Evolutionary conservation across 35 echinoderm and acorn worm genomes (phyloP).

Genomic region (Lytechinus pictus): DNA sequence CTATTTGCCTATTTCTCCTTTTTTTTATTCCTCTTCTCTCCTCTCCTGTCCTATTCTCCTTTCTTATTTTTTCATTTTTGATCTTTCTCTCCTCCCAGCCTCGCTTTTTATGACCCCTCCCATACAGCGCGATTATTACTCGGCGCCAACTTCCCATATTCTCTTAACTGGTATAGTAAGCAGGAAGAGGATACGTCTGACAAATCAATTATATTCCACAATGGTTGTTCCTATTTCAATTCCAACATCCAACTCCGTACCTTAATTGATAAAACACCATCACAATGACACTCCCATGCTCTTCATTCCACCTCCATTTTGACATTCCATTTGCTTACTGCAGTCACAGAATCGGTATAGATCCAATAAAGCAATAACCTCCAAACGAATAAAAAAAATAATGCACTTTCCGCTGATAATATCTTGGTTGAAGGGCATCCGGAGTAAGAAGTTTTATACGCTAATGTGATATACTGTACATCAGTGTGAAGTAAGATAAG

Average conservation of each 20-base stretch:
- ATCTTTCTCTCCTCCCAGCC: neutral
- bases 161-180: neutral
- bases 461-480: no score
- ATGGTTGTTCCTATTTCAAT: neutral
- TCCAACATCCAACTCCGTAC: neutral
- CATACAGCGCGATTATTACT: neutral
- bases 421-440: neutral
- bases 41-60: no score
- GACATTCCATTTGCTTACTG: neutral
- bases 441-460: neutral
- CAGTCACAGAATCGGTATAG: neutral
- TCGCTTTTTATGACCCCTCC: neutral
- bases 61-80: no score
- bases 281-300: neutral
- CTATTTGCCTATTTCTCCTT: no score
- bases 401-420: neutral
- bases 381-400: neutral
- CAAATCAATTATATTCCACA: neutral
- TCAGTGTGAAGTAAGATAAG: neutral
- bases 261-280: slow-evolving; percentile 3
- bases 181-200: neutral
- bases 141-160: neutral
- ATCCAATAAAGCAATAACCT: neutral
- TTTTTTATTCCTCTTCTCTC: neutral
- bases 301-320: neutral